Percentiles rank a stretch among this genome's conserved stretches.
phyloP scores from a whole-genome alignment of 2,113 vertebrate genomes.

The Campylorhamphus procurvoides region DNA sequence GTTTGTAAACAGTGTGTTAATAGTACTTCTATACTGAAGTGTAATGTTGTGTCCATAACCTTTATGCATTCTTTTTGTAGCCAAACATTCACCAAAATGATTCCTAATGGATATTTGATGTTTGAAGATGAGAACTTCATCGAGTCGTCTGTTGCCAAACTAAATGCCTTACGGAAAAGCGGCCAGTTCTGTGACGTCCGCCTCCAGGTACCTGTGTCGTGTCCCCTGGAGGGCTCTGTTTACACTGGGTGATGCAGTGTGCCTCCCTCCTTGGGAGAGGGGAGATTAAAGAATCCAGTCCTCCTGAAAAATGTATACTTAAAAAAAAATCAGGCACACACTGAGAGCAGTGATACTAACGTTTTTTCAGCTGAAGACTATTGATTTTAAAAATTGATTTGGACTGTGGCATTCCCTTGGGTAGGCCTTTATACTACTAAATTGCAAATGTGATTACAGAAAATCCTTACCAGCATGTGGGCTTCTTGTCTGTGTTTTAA shows the following conservation, averaged over 20 bases:
- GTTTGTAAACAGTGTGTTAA: neutral
- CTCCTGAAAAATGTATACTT: neutral
- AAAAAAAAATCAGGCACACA: no score
- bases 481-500: neutral
- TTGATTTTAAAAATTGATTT: neutral
- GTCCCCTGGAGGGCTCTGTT: accelerated
- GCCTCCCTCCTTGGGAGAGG: neutral
- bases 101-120: constrained; percentile 97
- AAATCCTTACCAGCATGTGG: neutral
- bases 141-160: constrained; percentile 97
- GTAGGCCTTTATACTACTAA: neutral
- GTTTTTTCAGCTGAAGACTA: neutral
- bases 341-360: neutral
- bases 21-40: neutral
- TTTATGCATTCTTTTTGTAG: neutral
- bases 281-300: neutral
- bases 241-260: accelerated
- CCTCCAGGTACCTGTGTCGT: constrained; percentile 86
- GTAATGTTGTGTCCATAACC: neutral
- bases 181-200: constrained; percentile 98
- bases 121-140: constrained; percentile 98
- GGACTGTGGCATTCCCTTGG: neutral
- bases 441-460: neutral
- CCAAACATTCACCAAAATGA: constrained; percentile 83
- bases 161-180: constrained; percentile 97